Evolutionary conservation across 2,888 invertebrate genomes (phyloP), one percentile per base, ranked within the genome.

Genomic region (Calliphora vomitoria): DNA sequence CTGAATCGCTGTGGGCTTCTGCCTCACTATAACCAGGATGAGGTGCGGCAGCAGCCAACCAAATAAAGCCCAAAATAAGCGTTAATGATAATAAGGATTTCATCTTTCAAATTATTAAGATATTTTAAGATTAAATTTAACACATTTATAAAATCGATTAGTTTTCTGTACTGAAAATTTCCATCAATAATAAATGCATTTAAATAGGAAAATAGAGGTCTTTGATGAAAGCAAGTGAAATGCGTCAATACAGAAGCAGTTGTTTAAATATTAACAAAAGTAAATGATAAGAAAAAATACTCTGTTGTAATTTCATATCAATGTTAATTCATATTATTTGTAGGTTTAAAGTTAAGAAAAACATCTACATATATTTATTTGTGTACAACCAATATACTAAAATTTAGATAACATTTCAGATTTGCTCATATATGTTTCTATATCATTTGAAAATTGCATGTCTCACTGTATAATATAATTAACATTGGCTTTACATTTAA

Each of bases 241-340:
- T 18, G 35, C 20, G 15, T 13, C 47, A 31, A 6, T 20, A 31
- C 11, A 20, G 38, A 68, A 60, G 18, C 71, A 80, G 38, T n/a
- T 80, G 71, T 18, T 35, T 38, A 80, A 80, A 80, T 71, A 80
- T 20, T 5, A 5, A 15, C 2, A 25, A 1, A 25, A 25, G 25
- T 25, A 25, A 25, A 25, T 25, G 25, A 25, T 1, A 25, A 25
- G 25, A 25, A 25, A 25, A 25, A 25, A n/a, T n/a, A n/a, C n/a
- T n/a, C 25, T 25, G 25, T 35, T 35, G 5, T 35, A 4, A 35
- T 35, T 35, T 35, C 35, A 4, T 4, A 35, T 35, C 4, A 35
- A 25, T 25, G 2, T 25, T 25, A 25, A 1, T 1, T 6, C 4
- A 6, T n/a, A 0, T n/a, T 18, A 74, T n/a, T 11, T 8, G 25